These are phyloP conservation scores for Lymantria dispar DNA, from an alignment of 2,888 invertebrate genomes.

Conservation along the genomic window DNA sequence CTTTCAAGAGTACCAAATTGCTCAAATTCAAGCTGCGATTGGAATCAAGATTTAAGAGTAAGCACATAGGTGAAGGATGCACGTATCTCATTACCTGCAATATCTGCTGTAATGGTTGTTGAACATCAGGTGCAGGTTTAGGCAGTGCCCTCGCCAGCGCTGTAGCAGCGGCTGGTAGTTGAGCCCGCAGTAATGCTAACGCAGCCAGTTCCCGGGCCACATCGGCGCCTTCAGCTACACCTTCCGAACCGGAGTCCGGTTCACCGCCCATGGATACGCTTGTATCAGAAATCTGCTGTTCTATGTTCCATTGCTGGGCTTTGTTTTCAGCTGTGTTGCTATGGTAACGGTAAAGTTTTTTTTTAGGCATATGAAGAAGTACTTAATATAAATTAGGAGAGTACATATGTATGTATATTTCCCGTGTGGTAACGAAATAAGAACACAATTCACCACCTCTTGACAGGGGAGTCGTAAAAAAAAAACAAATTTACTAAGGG, in stretches of 20 bases:
- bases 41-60: too few relatives aligned
- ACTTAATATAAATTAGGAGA: too few relatives aligned
- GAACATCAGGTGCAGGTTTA: conserved; percentile 40
- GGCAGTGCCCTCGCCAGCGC: conserved; percentile 50
- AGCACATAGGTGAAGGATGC: background rate
- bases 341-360: too few relatives aligned
- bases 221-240: conserved; percentile 69
- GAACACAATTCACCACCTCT: too few relatives aligned
- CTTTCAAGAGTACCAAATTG: too few relatives aligned
- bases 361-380: too few relatives aligned
- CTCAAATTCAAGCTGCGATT: too few relatives aligned
- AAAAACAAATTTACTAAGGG: too few relatives aligned
- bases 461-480: too few relatives aligned
- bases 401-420: too few relatives aligned
- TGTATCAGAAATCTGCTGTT: conserved; percentile 2
- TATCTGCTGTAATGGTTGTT: conserved; percentile 52
- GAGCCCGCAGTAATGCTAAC: conserved; percentile 57
- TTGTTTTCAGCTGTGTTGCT: conserved; percentile 8
- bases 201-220: conserved; percentile 68
- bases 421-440: too few relatives aligned
- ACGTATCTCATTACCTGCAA: conserved; percentile 44
- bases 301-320: conserved; percentile 16
- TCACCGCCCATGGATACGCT: conserved; percentile 17
- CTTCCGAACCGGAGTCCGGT: conserved; percentile 34
- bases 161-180: conserved; percentile 44